A percentile compares a stretch with the other conserved stretches of the same genome.
phyloP scores from a whole-genome alignment of 2,888 invertebrate genomes.

The Drosophila nigritarsus region DNA sequence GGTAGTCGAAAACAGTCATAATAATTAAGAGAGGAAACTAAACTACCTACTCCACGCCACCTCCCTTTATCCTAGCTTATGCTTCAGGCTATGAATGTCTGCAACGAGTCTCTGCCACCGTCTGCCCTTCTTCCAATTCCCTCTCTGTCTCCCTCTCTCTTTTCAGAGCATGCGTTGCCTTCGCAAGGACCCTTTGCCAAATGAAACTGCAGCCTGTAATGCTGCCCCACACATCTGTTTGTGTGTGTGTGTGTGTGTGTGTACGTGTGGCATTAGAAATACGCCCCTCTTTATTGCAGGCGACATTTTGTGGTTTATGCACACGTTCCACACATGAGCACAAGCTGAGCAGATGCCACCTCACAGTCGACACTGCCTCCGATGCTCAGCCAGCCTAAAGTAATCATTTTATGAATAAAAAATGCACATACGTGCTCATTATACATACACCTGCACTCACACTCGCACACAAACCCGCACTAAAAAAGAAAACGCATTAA shows the following conservation, averaged over 20 bases:
- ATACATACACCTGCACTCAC: slow-evolving; percentile 23
- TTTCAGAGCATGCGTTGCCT: slow-evolving; percentile 25
- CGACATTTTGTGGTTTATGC: slow-evolving; percentile 78
- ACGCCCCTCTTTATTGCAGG: slow-evolving; percentile 72
- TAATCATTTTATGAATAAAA: slow-evolving; percentile 83
- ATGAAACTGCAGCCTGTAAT: slow-evolving; percentile 65
- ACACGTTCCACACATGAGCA: slow-evolving; percentile 65
- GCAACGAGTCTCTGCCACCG: slow-evolving; percentile 6
- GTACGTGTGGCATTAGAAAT: slow-evolving; percentile 67
- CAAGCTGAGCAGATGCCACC: slow-evolving; percentile 44
- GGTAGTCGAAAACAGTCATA: slow-evolving; percentile 49
- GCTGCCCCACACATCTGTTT: slow-evolving; percentile 31
- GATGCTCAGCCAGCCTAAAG: slow-evolving; percentile 65
- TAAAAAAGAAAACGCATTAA: slow-evolving; percentile 57
- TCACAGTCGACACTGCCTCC: not conserved
- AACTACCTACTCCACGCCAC: not conserved
- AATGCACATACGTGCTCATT: slow-evolving; percentile 70
- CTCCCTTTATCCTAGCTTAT: slow-evolving; percentile 2
- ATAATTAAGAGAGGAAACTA: slow-evolving; percentile 49
- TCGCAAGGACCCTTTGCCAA: slow-evolving; percentile 65
- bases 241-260: slow-evolving; percentile 1
- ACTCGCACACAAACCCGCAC: not conserved
- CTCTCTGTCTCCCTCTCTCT: slow-evolving; percentile 15
- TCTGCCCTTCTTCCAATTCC: not conserved
- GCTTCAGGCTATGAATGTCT: slow-evolving; percentile 26